Base-by-base conservation (phyloP, 2,113 vertebrate species). In the Riparia riparia region DNA sequence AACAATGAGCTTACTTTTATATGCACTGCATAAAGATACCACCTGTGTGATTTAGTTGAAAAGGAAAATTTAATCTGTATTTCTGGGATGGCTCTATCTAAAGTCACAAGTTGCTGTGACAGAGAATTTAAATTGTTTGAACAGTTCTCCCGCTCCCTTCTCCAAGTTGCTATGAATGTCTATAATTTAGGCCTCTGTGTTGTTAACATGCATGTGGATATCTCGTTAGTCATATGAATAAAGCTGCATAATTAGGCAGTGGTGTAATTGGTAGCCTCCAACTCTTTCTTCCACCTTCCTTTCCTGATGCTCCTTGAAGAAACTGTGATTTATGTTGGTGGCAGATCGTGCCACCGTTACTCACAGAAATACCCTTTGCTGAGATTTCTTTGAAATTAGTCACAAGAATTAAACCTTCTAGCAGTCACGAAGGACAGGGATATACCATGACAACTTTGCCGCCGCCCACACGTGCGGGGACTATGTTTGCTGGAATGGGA, bases 171-270 rank as follows among this genome's bases (percentile, higher is more conserved):
- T 96, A 70, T 77, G 83, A 92, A 90, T 45, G 45, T 57, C 89
- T 90, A 17, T 45, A 94, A 95, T 90, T 93, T 65, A 93, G 72
- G 69, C 39, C 58, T 80, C 60, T 41, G 37, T 93, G 65, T 49
- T 91, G 61, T 51, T 88, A 90, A 93, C 79, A 82, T 51, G 76
- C 58, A 83, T 77, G 91, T 81, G 51, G 64, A 63, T 73, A 65
- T 81, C 91, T 93, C 0, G 2, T 66, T 54, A 95, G 80, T 93
- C 64, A 89, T 66, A 90, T 39, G 69, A 90, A 86, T 90, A 92
- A 90, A 95, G 56, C 76, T 86, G 94, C 76, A 86, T 89, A 96
- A 95, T 93, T 81, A 92, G 82, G 72, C 26, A 90, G 76, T 41
- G 60, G 72, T 66, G 66, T 86, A 89, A 95, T 86, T 56, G 51